Base-by-base conservation (phyloP, 2,113 vertebrate species). In the Tylochromis polylepis region DNA sequence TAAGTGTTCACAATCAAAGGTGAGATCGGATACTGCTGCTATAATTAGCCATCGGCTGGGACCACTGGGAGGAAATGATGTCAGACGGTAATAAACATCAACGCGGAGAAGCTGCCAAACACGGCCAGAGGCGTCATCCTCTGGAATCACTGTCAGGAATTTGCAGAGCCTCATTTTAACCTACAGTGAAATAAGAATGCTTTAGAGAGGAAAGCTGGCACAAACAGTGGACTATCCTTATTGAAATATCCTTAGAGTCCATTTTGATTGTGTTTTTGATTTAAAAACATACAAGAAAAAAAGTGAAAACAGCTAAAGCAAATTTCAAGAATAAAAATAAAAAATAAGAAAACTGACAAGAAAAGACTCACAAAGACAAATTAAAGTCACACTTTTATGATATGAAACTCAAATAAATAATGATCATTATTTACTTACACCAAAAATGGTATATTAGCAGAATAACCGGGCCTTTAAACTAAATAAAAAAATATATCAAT, bases 31-130 rank as follows among this genome's bases (percentile, higher is more conserved):
- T 49, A 53, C 72, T 53, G 80, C 65, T 27, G 83, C 90, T 89
- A 92, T 86, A 86, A 86, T 89, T 92, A 58, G 15, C 43, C 1
- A 2, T 56, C 2, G 4, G 70, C 84, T 87, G 81, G n/a, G 81
- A 75, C 86, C 56, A 11, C 5, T 29, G 56, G 41, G 83, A 90
- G 91, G 91, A 92, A 86, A 77, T 82, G n/a, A 12, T 6, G 29
- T 90, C 88, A 84, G 38, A 55, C 4, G 6, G 79, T 51, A 53
- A 43, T 75, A 86, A 90, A 87, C 14, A 81, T 4, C 2, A 53
- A 83, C 24, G 3, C 5, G 1, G 65, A 65, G 82, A 65, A 65
- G 57, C 67, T 81, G 53, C 31, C 65, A 56, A 83, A 65, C 62
- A 29, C 29, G 55, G 38, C 58, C 67, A 62, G 27, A 78, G 77